Base-by-base conservation (phyloP, 2,888 invertebrate genomes). In the Cephus runcator region DNA sequence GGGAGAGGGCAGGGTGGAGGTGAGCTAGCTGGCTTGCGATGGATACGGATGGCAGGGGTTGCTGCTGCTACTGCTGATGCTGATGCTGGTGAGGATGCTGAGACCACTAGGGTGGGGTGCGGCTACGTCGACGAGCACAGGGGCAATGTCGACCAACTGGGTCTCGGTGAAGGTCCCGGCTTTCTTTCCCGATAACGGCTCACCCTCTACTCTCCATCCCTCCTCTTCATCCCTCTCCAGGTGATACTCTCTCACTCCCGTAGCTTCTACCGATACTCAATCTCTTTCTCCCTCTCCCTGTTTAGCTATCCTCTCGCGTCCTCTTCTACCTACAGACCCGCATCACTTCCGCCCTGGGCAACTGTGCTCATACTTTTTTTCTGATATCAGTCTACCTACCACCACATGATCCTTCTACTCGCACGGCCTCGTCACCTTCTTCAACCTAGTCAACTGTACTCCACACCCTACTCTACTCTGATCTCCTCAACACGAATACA, bases 81-180 rank as follows among this genome's bases (percentile, higher is more conserved):
- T 40, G 40, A 40, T 40, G 40, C 40, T 40, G 40, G 15, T 40
- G 40, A 40, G 40, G 15, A 40, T 40, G 40, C 40, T 40, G 78
- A 79, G 77, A 33, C 79, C 75, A 79, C 75, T 75, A 68, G 81
- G 79, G 84, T 79, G 82, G 82, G 84, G 83, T 81, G 84, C 79
- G 75, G 76, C 73, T 75, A 82, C 78, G 81, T 81, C 40, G 40
- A 40, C 40, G 80, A 78, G 79, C 82, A 84, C 90, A 89, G 90
- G 90, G 88, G 87, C 90, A 90, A 90, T 90, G 90, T 89, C 90
- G 90, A 89, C 79, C 87, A 89, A 89, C 87, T 89, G 84, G 90
- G 90, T 90, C 90, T 91, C 89, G 90, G 89, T 89, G 90, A 90
- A 90, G 90, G 90, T 89, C 88, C 86, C 85, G 83, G 84, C 78